phyloP scores from a whole-genome alignment of 2,797 vertebrate species.

The Oryzias sinensis region DNA sequence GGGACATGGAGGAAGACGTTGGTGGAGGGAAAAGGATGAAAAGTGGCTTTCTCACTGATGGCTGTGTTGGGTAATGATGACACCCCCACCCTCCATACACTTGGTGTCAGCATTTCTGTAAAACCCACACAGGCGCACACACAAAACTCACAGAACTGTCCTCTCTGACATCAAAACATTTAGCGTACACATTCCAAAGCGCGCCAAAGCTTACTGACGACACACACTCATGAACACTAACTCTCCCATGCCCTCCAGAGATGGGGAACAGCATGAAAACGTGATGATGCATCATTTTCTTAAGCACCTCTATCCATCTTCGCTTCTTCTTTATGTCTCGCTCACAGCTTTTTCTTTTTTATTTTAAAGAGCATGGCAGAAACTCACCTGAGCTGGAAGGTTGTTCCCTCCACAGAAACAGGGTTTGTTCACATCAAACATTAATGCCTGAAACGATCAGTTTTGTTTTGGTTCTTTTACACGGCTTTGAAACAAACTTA shows the following conservation, averaged over 20 bases:
- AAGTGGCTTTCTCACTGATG: slow-evolving; percentile 55
- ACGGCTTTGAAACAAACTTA: too few species aligned
- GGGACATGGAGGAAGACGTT: slow-evolving; percentile 28
- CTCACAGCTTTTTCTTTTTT: slow-evolving; percentile 28
- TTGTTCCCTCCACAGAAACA: not conserved
- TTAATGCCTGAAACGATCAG: too few species aligned
- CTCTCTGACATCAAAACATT: slow-evolving; percentile 19
- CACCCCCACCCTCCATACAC: slow-evolving; percentile 6
- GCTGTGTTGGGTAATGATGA: slow-evolving; percentile 56
- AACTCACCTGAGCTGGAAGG: slow-evolving; percentile 15
- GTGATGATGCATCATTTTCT: slow-evolving; percentile 71
- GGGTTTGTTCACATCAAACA: too few species aligned
- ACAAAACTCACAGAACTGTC: slow-evolving; percentile 16
- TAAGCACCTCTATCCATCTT: slow-evolving; percentile 67
- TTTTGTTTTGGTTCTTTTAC: too few species aligned
- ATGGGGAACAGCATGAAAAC: slow-evolving; percentile 49
- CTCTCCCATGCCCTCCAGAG: slow-evolving; percentile 34
- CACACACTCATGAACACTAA: slow-evolving; percentile 14
- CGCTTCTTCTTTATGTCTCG: slow-evolving; percentile 25
- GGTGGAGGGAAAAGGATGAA: slow-evolving; percentile 39
- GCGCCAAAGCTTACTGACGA: slow-evolving; percentile 32
- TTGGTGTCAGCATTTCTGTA: slow-evolving; percentile 27
- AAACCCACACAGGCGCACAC: slow-evolving; percentile 2
- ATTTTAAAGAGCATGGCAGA: slow-evolving; percentile 20
- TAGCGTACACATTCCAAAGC: slow-evolving; percentile 29